Percentiles rank a stretch among this genome's conserved stretches.
Evolutionary conservation across 2,888 invertebrate genomes (phyloP).

Genomic region (Athrips mouffetella): DNA sequence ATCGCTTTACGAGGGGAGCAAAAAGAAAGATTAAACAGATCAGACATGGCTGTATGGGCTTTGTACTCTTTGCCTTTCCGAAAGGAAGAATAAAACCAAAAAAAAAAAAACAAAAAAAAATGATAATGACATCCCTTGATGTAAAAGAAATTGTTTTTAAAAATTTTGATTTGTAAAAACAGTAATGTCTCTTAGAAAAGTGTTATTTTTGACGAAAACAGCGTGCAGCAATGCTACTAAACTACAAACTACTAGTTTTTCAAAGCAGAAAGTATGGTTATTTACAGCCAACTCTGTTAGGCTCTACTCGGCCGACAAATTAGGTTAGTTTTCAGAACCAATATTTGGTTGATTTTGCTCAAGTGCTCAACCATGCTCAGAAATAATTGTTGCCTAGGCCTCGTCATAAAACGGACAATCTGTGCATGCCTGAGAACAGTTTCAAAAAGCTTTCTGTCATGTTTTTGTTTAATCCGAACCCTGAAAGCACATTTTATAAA

Average conservation of each 20-base stretch:
- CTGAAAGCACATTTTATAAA: not conserved
- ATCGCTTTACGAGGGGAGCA: no score
- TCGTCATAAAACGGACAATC: not conserved
- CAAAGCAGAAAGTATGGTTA: constrained; percentile 52
- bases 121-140: no score
- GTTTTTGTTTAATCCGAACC: not conserved
- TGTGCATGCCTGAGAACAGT: not conserved
- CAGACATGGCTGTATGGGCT: no score
- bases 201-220: constrained; percentile 54
- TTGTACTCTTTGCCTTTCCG: no score
- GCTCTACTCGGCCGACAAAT: constrained; percentile 61
- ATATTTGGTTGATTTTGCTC: not conserved
- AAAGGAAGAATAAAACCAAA: no score
- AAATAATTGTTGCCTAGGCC: not conserved
- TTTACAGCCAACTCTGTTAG: constrained; percentile 50
- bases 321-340: constrained; percentile 63
- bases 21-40: no score
- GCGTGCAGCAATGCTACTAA: constrained; percentile 50
- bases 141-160: constrained; percentile 27
- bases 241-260: constrained; percentile 46
- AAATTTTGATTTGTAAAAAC: constrained; percentile 40
- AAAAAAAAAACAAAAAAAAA: no score
- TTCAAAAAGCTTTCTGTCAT: not conserved
- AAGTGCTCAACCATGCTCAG: not conserved
- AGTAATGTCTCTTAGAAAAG: constrained; percentile 67